Percentiles rank a stretch among this genome's conserved stretches.
These are phyloP conservation scores for Ligdia adustata DNA, from an alignment of 2,888 invertebrate species.

Conservation along the genomic window DNA sequence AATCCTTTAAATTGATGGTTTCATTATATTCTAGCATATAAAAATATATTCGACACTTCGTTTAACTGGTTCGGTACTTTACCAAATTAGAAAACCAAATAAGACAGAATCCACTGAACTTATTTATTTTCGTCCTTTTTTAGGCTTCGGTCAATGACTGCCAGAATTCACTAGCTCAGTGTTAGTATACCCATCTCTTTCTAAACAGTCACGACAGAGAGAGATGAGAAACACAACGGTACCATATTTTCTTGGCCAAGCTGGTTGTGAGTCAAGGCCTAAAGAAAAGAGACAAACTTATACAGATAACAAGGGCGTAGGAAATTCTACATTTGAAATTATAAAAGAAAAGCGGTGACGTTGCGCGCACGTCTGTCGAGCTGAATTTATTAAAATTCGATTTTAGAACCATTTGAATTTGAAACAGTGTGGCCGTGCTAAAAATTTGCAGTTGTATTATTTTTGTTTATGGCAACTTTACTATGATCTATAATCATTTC, in stretches of 20 bases:
- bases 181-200: slow-evolving; percentile 52
- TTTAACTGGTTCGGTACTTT: too few species aligned
- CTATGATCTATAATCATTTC: slow-evolving; percentile 33
- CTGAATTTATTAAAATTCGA: slow-evolving; percentile 46
- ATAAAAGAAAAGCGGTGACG: slow-evolving; percentile 59
- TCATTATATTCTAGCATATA: too few species aligned
- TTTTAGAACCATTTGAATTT: slow-evolving; percentile 36
- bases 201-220: slow-evolving; percentile 36
- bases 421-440: slow-evolving; percentile 38
- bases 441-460: slow-evolving; percentile 37
- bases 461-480: slow-evolving; percentile 50
- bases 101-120: too few species aligned
- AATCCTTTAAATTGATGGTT: too few species aligned
- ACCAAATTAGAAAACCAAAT: too few species aligned
- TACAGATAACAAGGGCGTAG: slow-evolving; percentile 44
- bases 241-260: slow-evolving; percentile 57
- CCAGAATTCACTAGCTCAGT: slow-evolving; percentile 63
- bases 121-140: too few species aligned
- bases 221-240: slow-evolving; percentile 67
- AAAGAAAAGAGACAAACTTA: slow-evolving; percentile 48
- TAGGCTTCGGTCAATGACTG: slow-evolving; percentile 77
- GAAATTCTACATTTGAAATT: slow-evolving; percentile 50
- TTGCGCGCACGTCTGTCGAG: slow-evolving; percentile 59
- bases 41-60: too few species aligned
- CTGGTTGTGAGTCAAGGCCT: slow-evolving; percentile 70